phyloP scores from a whole-genome alignment of 2,797 vertebrate genomes.

The Varecia variegata region DNA sequence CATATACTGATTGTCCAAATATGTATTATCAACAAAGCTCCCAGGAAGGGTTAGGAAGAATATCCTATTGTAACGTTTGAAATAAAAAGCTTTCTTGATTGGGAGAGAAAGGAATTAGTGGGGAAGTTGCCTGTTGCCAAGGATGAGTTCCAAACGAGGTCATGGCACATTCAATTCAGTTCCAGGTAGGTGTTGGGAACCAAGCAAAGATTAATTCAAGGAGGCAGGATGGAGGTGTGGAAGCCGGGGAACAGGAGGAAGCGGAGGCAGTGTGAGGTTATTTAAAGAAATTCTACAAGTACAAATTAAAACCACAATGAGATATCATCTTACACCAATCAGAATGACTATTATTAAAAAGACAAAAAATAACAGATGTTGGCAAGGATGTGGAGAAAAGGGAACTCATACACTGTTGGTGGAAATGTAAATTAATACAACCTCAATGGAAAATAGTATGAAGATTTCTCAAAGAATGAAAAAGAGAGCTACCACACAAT shows the following conservation, averaged over 20 bases:
- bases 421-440: no score
- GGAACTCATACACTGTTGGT: no score
- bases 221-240: background rate
- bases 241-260: background rate
- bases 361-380: no score
- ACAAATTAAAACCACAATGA: no score
- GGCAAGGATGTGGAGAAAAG: no score
- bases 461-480: no score
- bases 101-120: background rate
- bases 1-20: background rate
- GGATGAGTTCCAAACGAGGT: background rate
- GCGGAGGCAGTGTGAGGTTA: background rate
- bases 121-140: background rate
- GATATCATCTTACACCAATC: no score
- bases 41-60: background rate
- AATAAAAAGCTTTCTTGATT: background rate
- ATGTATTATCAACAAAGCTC: background rate
- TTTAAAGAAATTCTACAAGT: background rate
- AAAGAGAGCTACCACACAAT: no score
- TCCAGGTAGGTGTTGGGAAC: background rate
- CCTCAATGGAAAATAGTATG: no score
- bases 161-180: background rate
- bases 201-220: background rate
- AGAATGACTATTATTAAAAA: no score
- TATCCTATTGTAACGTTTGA: background rate